A percentile compares a stretch with the other conserved stretches of the same genome.
phyloP scores from a whole-genome alignment of 2,797 vertebrate genomes.

The Crenichthys baileyi region DNA sequence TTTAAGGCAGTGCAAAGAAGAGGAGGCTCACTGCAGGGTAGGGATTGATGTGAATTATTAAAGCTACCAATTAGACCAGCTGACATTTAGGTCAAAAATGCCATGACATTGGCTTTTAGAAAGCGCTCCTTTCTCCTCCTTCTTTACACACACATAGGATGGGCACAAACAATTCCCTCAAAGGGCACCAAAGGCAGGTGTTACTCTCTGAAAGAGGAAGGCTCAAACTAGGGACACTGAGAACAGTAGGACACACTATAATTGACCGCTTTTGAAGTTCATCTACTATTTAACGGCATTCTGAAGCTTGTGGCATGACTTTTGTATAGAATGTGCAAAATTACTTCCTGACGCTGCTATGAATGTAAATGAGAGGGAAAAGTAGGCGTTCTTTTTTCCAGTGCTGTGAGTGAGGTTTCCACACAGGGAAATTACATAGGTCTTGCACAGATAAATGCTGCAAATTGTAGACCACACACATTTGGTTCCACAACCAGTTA shows the following conservation, averaged over 20 bases:
- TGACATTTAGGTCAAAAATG: constrained; percentile 83
- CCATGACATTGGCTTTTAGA: constrained; percentile 73
- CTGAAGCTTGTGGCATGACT: neutral
- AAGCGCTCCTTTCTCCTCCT: constrained; percentile 27
- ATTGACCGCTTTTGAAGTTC: constrained; percentile 34
- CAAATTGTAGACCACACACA: too few species aligned
- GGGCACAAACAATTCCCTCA: constrained; percentile 31
- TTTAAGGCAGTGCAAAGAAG: constrained; percentile 11
- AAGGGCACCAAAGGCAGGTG: constrained; percentile 49
- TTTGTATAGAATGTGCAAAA: neutral
- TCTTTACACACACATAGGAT: constrained; percentile 14
- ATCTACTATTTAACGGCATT: constrained; percentile 2
- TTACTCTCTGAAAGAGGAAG: constrained; percentile 33
- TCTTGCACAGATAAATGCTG: too few species aligned
- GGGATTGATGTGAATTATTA: constrained; percentile 74
- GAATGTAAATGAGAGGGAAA: too few species aligned
- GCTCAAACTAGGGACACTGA: constrained; percentile 41
- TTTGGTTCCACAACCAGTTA: too few species aligned
- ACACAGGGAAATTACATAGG: too few species aligned
- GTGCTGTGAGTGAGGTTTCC: too few species aligned
- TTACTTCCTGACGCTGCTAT: too few species aligned
- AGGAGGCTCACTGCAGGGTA: constrained; percentile 36
- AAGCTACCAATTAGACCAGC: constrained; percentile 79
- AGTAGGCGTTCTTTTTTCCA: too few species aligned
- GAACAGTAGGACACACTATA: constrained; percentile 25